A percentile compares a stretch with the other conserved stretches of the same genome.
phyloP scores from a whole-genome alignment of 2,113 vertebrate genomes.

The Myocastor coypus region DNA sequence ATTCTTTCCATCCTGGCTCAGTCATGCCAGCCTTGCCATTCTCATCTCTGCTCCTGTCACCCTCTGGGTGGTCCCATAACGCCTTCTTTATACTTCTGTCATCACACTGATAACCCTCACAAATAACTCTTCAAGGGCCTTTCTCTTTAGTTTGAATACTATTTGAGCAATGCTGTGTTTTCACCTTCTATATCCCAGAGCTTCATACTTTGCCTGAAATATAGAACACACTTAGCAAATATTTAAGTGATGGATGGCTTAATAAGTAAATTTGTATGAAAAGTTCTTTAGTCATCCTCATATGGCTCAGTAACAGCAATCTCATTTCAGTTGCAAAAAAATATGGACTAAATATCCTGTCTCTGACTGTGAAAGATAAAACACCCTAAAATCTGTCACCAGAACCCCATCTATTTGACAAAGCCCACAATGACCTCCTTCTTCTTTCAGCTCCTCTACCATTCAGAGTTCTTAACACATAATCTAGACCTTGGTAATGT shows the following conservation, averaged over 20 bases:
- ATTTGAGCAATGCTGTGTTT: background rate
- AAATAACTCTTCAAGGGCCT: background rate
- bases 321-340: background rate
- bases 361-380: background rate
- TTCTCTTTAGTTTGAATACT: background rate
- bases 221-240: constrained; percentile 11
- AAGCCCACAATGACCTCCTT: background rate
- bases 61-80: background rate
- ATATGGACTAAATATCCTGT: background rate
- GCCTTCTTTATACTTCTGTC: background rate
- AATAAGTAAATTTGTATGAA: background rate
- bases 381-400: background rate
- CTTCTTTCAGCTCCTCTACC: constrained; percentile 20
- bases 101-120: background rate
- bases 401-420: background rate
- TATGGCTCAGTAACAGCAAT: constrained; percentile 18
- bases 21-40: background rate
- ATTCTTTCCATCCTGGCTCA: background rate
- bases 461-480: background rate
- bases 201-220: background rate
- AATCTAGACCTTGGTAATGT: background rate
- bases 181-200: background rate
- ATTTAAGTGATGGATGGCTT: constrained; percentile 23
- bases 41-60: background rate
- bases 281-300: background rate